Conservation (phyloP, 2,797 vertebrate genomes). For the Bradypus variegatus region DNA sequence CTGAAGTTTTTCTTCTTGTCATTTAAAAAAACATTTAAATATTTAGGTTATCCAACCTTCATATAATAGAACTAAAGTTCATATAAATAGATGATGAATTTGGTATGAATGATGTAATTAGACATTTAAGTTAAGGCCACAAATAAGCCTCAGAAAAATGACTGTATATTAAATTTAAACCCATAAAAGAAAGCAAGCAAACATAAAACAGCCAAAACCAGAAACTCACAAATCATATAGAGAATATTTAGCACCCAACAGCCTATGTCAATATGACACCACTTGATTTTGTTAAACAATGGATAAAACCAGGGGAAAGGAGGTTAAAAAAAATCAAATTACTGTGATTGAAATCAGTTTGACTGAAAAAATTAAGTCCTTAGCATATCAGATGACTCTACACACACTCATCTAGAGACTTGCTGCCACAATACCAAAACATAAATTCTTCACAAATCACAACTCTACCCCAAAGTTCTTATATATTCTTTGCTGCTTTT, state of each 20-base stretch:
- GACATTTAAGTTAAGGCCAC: neutral
- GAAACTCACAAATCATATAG: neutral
- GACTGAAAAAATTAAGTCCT: neutral
- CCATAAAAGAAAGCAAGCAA: neutral
- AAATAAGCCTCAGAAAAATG: neutral
- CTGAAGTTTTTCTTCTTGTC: neutral
- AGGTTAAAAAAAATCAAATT: neutral
- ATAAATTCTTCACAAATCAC: constrained; percentile 30
- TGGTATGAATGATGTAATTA: neutral
- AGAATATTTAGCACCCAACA: neutral
- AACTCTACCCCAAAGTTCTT: constrained; percentile 1
- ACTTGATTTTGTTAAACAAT: neutral
- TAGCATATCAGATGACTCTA: neutral
- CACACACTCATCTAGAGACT: neutral
- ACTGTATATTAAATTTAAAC: neutral
- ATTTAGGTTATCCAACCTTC: neutral
- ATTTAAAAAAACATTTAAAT: neutral
- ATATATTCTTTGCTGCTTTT: neutral
- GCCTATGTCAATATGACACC: neutral
- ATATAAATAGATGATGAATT: neutral
- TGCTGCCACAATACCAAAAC: neutral
- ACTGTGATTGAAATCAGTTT: neutral
- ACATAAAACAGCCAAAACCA: neutral
- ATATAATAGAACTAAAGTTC: neutral
- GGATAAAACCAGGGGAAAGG: neutral